These are phyloP conservation scores for Drosophila sordidapex DNA, from an alignment of 2,888 invertebrate species.

Conservation along the genomic window DNA sequence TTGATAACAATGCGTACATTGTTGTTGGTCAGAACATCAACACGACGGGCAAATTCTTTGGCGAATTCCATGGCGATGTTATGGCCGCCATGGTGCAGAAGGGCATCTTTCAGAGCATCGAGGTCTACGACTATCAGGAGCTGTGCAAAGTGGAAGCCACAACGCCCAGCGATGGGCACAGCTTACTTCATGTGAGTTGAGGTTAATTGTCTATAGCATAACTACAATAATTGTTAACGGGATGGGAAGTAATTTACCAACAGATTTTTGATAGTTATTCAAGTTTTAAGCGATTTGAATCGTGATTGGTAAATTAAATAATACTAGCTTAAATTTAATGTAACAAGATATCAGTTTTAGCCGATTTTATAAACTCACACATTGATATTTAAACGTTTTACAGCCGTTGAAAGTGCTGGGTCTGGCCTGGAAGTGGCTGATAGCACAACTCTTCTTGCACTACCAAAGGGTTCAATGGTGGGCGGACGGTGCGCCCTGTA, in stretches of 20 bases:
- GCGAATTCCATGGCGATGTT: slow-evolving; percentile 90
- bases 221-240: not conserved
- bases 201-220: not conserved
- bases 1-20: slow-evolving; percentile 96
- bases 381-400: slow-evolving; percentile 21
- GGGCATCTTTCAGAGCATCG: slow-evolving; percentile 90
- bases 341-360: not conserved
- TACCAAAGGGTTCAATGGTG: slow-evolving; percentile 82
- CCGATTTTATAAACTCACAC: too few species aligned
- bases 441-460: slow-evolving; percentile 83
- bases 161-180: slow-evolving; percentile 78
- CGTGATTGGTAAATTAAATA: not conserved
- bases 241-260: not conserved
- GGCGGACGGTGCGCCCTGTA: slow-evolving; percentile 84
- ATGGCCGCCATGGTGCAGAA: slow-evolving; percentile 90
- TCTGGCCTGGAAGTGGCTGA: slow-evolving; percentile 85
- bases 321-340: not conserved
- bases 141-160: slow-evolving; percentile 87
- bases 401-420: slow-evolving; percentile 85
- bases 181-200: slow-evolving; percentile 77
- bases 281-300: not conserved
- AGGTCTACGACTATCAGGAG: slow-evolving; percentile 94
- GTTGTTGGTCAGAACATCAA: slow-evolving; percentile 88
- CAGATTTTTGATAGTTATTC: not conserved
- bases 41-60: slow-evolving; percentile 94